Conservation (phyloP, 2,888 invertebrate genomes). For the Limulus polyphemus region DNA sequence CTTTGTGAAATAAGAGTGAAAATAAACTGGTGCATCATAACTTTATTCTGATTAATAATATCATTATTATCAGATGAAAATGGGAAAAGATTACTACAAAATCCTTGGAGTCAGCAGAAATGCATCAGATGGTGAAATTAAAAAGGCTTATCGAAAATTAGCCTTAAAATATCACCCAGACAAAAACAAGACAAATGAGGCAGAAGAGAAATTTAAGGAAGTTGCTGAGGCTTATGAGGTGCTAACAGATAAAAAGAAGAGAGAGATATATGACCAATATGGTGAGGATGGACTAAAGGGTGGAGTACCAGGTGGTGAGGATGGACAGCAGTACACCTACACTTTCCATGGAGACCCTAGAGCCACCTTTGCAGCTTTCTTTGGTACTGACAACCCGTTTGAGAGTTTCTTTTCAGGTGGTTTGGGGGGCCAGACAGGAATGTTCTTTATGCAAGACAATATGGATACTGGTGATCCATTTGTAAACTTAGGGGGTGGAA, state of each 20-base stretch:
- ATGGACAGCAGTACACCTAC: constrained; percentile 57
- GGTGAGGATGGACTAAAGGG: constrained; percentile 89
- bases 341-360: constrained; percentile 87
- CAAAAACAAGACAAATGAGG: constrained; percentile 41
- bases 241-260: constrained; percentile 87
- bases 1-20: no score
- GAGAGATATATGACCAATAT: constrained; percentile 81
- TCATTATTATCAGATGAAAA: no score
- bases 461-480: constrained; percentile 62
- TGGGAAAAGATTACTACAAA: constrained; percentile 98
- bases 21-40: no score
- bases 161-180: constrained; percentile 30
- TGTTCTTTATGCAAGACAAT: constrained; percentile 42
- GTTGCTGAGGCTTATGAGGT: constrained; percentile 97
- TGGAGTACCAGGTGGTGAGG: constrained; percentile 48
- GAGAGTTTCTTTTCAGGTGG: constrained; percentile 58
- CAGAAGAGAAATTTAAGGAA: constrained; percentile 42
- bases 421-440: constrained; percentile 9
- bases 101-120: constrained; percentile 72
- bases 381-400: constrained; percentile 88
- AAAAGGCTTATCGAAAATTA: constrained; percentile 27
- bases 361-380: constrained; percentile 95
- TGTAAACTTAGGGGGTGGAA: constrained; percentile 55
- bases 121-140: constrained; percentile 86
- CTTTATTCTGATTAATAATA: no score